phyloP scores from a whole-genome alignment of 2,113 vertebrate species.

The Tachuris rubrigastra region DNA sequence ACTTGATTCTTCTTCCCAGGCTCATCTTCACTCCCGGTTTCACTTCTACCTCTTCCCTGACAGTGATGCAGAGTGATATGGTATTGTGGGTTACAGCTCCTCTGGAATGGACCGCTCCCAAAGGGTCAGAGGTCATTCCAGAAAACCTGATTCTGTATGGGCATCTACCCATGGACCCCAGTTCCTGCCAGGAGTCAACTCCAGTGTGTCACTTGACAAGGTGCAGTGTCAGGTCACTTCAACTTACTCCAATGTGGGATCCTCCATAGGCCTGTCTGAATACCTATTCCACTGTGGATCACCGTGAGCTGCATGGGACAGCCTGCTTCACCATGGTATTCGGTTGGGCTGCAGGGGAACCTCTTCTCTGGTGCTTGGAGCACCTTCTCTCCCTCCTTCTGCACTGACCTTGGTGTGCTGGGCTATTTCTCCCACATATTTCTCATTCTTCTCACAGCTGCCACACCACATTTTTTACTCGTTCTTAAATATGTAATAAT shows the following conservation, averaged over 20 bases:
- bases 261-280: not conserved
- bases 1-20: not conserved
- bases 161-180: rapidly evolving
- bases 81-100: rapidly evolving
- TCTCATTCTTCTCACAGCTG: not conserved
- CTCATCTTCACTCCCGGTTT: not conserved
- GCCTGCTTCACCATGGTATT: not conserved
- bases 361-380: not conserved
- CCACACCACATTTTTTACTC: not conserved
- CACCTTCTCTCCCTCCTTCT: not conserved
- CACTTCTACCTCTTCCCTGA: not conserved
- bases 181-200: not conserved
- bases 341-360: not conserved
- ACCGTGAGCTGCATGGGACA: not conserved
- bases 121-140: not conserved
- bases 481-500: not conserved
- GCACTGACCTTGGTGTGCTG: not conserved
- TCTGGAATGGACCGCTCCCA: not conserved
- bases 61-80: rapidly evolving
- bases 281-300: not conserved
- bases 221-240: not conserved
- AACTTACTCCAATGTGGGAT: rapidly evolving
- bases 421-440: not conserved
- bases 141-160: not conserved
- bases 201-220: rapidly evolving